Evolutionary conservation across 2,888 invertebrate genomes (phyloP), one percentile per base, ranked within the genome.

Genomic region (Pristionchus exspectatus): DNA sequence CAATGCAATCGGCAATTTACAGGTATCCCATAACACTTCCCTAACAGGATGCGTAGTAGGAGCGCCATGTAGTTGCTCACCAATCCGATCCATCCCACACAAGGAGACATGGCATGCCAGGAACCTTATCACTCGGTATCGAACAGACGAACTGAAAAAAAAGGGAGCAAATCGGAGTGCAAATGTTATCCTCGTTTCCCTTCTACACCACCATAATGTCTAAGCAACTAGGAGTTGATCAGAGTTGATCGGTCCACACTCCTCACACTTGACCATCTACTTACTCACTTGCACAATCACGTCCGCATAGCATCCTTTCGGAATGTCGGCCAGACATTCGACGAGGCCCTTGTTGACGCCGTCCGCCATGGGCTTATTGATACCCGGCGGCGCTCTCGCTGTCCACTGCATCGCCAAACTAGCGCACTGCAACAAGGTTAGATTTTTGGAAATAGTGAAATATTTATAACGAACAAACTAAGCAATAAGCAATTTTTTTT

Each of bases 71-170:
- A 63, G 24, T 63, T n/a, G 24, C 81, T 50, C 50, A 81, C 81
- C 44, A 81, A 4, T 50, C 81, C 24, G 81, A 50, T 44, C 81
- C 81, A 16, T 81, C 81, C 50, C 50, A 81, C 24, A 81, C 81
- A 27, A 50, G n/a, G 1, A 81, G 50, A n/a, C 24, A n/a, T n/a
- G 27, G 50, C 24, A 10, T 3, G 77, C 44, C 44, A n/a, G 24
- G n/a, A 1, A 0, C 5, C 14, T 16, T 21, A 21, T 44, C 77
- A 21, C 44, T 27, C 27, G n/a, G 50, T 4, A 21, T 12, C n/a
- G 81, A 81, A n/a, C 5, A 50, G n/a, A 81, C 81, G n/a, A 50
- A 18, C 50, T 50, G 81, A 7, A n/a, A 44, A 16, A n/a, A n/a
- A n/a, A n/a, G n/a, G 14, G n/a, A n/a, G n/a, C n/a, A n/a, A n/a